Evolutionary conservation across 2,797 vertebrate species (phyloP), one percentile per base, ranked within the genome.

Genomic region (Enteromius afrohamiltoni): DNA sequence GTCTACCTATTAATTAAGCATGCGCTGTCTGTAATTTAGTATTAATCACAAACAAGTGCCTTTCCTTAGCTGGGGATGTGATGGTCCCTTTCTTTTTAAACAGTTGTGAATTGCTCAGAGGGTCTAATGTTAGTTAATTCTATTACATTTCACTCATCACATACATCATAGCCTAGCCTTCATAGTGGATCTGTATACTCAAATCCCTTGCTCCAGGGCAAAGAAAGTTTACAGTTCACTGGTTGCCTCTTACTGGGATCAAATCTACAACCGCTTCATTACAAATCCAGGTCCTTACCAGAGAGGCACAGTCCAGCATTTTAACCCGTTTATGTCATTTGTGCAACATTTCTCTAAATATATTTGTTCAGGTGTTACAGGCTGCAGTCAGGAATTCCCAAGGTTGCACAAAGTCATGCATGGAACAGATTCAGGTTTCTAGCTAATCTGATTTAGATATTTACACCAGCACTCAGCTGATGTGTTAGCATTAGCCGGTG

Each of bases 381-480:
- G 16, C 62, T 31, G 62, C 3, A 65, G 62, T 19, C 62, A 21
- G 17, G 26, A 55, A 37, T 16, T 34, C 11, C 3, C 21, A 71
- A 47, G 53, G 19, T 55, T 74, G 42, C 26, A 40, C 21, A 74
- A 74, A 64, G 58, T 82, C 69, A 42, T 64, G 14, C 29, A 74
- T 11, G 13, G 53, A 23, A 64, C 40, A 74, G 53, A 71, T 73
- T 73, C 40, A 62, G 68, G 7, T 62, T 23, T 81, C 40, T n/a
- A n/a, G 40, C 40, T 62, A 81, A 81, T 73, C 79, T 17, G 40
- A 73, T 49, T 71, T 34, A 51, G 67, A 13, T 47, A 83, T 55
- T 60, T 77, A 65, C 34, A 75, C 64, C 23, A 60, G 42, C 42
- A 67, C 62, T 71, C 7, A 76, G 51, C 42, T 49, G 17, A 31